Evolutionary conservation across 2,888 invertebrate genomes (phyloP).

Genomic region (Drosophila testacea): DNA sequence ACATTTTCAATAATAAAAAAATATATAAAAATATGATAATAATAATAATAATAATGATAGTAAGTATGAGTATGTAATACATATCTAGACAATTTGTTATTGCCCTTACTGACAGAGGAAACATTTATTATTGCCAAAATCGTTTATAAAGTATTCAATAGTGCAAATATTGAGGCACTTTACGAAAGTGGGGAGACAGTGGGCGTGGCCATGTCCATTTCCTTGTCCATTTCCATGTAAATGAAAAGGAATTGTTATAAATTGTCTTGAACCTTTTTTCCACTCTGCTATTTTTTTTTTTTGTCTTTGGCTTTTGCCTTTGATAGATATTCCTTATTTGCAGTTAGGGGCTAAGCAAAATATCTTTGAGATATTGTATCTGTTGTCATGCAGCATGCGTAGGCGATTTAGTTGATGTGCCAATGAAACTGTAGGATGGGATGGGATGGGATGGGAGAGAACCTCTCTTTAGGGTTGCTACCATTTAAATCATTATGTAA

Average conservation of each 20-base stretch:
- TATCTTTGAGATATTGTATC: conserved; percentile 70
- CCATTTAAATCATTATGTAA: conserved; percentile 53
- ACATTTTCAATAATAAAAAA: conserved; percentile 58
- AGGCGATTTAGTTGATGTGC: conserved; percentile 61
- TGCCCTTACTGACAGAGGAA: conserved; percentile 37
- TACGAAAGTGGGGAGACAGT: conserved; percentile 4
- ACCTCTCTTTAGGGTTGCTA: conserved; percentile 5
- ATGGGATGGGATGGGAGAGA: not conserved
- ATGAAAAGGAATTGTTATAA: conserved; percentile 74
- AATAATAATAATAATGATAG: conserved; percentile 33
- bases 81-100: conserved; percentile 56
- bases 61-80: conserved; percentile 35
- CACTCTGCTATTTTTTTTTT: not conserved
- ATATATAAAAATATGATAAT: too few species aligned
- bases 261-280: conserved; percentile 64
- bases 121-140: conserved; percentile 69
- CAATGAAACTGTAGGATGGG: not conserved
- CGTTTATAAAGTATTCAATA: conserved; percentile 74
- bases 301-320: conserved; percentile 26
- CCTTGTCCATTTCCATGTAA: conserved; percentile 53
- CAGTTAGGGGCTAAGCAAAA: conserved; percentile 39
- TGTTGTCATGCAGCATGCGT: conserved; percentile 62
- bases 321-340: conserved; percentile 53
- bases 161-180: conserved; percentile 51
- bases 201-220: conserved; percentile 15